Evolutionary conservation across 2,797 vertebrate species (phyloP), one percentile per base, ranked within the genome.

Genomic region (Galaxias olidus): DNA sequence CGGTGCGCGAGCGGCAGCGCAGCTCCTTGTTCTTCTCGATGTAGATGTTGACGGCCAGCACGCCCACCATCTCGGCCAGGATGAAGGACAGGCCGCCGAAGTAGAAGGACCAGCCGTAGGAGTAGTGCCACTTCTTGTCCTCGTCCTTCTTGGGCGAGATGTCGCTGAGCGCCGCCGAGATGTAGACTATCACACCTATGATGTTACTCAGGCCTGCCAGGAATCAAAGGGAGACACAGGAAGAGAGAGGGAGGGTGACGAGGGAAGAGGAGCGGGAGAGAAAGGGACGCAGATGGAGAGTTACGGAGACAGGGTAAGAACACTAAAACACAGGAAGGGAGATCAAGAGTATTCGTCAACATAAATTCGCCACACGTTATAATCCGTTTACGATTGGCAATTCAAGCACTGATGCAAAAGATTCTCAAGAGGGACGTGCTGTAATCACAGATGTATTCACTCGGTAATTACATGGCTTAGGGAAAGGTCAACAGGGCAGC

Each of bases 51-150:
- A 97, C 96, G 0, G 95, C 95, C 20, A 97, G 89, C 41, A 97
- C 96, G 1, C 96, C 96, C 19, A 97, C 95, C 90, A 95, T 95
- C 86, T 97, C 96, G 0, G 96, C 95, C 85, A 97, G 85, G 82
- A 97, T 96, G 88, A 97, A 97, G 44, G 95, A 96, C 82, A 97
- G 87, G 50, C 95, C 96, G 0, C 95, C 96, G 6, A 97, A 97
- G 88, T 97, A 97, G 87, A 97, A 97, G 65, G 95, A 96, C 96
- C 96, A 97, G 80, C 96, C 96, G 15, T 97, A 97, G 0, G 95
- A 97, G 86, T 97, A 97, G 83, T 96, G 94, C 92, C 91, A 95
- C 77, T 96, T 96, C 86, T 95, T 96, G 69, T 96, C 95, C 78
- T 96, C 95, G 0, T 96, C 95, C 56, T 95, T 94, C 82, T 93